Percentiles rank a stretch among this genome's conserved stretches.
Evolutionary conservation across 2,888 invertebrate species (phyloP).

Genomic region (Coecobrya sp.): DNA sequence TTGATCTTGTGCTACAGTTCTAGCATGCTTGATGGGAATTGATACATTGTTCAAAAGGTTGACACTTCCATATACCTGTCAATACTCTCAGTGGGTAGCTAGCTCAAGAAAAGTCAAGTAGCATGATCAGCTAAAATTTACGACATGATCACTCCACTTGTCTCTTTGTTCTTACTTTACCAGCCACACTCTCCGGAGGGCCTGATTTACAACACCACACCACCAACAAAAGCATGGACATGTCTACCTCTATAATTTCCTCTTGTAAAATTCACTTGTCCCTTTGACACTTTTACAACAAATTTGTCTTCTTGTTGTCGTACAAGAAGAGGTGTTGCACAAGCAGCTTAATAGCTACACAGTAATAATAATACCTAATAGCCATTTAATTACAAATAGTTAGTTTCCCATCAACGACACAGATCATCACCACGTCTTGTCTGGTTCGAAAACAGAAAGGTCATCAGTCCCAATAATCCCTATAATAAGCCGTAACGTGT

Average conservation of each 20-base stretch:
- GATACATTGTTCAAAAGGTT: conserved; percentile 50
- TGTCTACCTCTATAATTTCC: neutral
- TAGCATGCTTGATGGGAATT: conserved; percentile 3
- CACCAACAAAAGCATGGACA: neutral
- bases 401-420: neutral
- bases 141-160: conserved; percentile 5
- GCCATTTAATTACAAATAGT: neutral
- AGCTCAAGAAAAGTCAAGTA: neutral
- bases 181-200: conserved; percentile 5
- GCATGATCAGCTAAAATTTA: neutral
- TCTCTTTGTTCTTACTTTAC: neutral
- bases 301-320: neutral
- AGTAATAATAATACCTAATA: neutral
- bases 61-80: conserved; percentile 56
- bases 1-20: neutral
- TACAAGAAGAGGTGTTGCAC: conserved; percentile 26
- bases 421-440: too few relatives aligned
- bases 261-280: neutral
- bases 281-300: conserved; percentile 28
- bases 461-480: neutral
- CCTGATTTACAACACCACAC: conserved; percentile 10
- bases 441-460: neutral
- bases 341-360: neutral
- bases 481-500: neutral
- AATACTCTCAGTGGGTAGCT: conserved; percentile 27